Evolutionary conservation across 2,113 vertebrate genomes (phyloP).

Genomic region (Thermophis baileyi): DNA sequence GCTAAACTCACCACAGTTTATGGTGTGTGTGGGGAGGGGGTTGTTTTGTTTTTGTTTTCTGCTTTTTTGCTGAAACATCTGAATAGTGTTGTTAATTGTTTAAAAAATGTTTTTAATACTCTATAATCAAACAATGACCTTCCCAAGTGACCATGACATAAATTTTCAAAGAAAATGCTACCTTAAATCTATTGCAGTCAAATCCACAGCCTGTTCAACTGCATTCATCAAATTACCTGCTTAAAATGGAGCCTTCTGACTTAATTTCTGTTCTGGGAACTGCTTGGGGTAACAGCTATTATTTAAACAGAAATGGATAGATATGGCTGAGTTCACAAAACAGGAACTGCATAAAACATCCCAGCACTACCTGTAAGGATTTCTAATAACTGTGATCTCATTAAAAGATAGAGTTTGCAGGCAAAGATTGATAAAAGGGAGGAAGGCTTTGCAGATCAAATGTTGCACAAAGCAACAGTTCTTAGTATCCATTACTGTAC

Average conservation of each 20-base stretch:
- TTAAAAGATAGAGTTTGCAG: slow-evolving; percentile 80
- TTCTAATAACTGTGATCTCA: slow-evolving; percentile 82
- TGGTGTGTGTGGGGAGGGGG: neutral
- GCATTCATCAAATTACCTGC: neutral
- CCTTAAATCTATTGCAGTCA: neutral
- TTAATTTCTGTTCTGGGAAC: neutral
- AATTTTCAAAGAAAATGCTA: neutral
- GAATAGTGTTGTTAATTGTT: neutral
- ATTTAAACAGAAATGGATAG: neutral
- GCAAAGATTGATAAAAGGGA: slow-evolving; percentile 55
- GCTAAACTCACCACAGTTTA: neutral
- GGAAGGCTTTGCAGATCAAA: neutral
- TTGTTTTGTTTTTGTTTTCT: neutral
- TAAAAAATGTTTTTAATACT: neutral
- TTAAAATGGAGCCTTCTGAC: neutral
- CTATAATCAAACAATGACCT: neutral
- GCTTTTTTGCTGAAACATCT: neutral
- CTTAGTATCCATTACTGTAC: slow-evolving; percentile 17
- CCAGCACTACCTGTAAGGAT: slow-evolving; percentile 57
- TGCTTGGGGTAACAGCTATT: neutral
- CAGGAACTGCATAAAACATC: slow-evolving; percentile 61
- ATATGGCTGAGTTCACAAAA: slow-evolving; percentile 9
- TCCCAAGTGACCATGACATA: neutral
- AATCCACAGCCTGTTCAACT: neutral
- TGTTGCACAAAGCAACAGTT: slow-evolving; percentile 49